These are phyloP conservation scores for Channa striata DNA, from an alignment of 2,797 vertebrate species.

Conservation along the genomic window DNA sequence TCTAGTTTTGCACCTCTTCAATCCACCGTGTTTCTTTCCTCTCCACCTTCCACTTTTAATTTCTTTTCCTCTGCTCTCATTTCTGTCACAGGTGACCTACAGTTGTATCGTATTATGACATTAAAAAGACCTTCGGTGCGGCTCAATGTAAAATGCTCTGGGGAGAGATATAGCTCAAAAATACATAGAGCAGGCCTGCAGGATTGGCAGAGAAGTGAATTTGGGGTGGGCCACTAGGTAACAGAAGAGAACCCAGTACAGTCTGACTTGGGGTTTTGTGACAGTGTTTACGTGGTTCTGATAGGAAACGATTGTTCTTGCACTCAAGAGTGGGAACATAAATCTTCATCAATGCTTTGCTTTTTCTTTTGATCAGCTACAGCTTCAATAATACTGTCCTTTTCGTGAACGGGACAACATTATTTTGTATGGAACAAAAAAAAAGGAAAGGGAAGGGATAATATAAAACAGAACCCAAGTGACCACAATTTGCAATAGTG, in stretches of 20 bases:
- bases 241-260: conserved; percentile 66
- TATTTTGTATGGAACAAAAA: conserved; percentile 15
- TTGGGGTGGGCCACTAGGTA: conserved; percentile 63
- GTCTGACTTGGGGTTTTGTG: conserved; percentile 55
- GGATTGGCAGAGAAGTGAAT: conserved; percentile 65
- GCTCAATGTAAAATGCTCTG: conserved; percentile 44
- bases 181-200: conserved; percentile 78
- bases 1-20: conserved; percentile 45
- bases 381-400: conserved; percentile 43
- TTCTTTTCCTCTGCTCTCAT: neutral
- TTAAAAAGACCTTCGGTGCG: conserved; percentile 68
- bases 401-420: conserved; percentile 28
- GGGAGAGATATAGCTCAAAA: conserved; percentile 61
- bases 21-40: conserved; percentile 19
- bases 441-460: neutral
- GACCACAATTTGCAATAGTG: neutral
- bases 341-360: conserved; percentile 69
- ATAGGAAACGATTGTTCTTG: conserved; percentile 67
- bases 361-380: conserved; percentile 66
- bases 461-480: conserved; percentile 46
- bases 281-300: conserved; percentile 75
- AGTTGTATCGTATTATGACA: conserved; percentile 56
- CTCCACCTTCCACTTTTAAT: conserved; percentile 5
- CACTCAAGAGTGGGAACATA: conserved; percentile 58
- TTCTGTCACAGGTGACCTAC: conserved; percentile 41